Percentiles rank a stretch among this genome's conserved stretches.
phyloP scores from a whole-genome alignment of 2,113 vertebrate species.

The Piaya cayana region DNA sequence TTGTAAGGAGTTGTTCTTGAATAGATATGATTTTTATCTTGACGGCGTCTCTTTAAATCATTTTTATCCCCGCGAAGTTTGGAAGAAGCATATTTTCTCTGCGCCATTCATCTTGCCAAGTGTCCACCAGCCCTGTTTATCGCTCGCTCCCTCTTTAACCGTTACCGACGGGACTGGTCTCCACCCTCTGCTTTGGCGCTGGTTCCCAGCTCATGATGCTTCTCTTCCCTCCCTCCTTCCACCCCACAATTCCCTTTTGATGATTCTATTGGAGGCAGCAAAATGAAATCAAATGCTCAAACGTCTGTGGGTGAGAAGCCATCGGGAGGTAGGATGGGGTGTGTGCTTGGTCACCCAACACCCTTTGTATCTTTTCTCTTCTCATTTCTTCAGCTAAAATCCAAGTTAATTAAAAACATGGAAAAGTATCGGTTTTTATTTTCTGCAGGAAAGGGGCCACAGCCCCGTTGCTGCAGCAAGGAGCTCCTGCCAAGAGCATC shows the following conservation, averaged over 20 bases:
- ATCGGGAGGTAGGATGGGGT: neutral
- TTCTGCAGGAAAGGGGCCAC: neutral
- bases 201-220: neutral
- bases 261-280: neutral
- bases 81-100: conserved; percentile 1
- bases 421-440: neutral
- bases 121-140: neutral
- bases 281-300: neutral
- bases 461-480: neutral
- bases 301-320: neutral
- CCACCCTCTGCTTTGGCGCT: neutral
- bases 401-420: neutral
- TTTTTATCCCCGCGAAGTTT: conserved; percentile 37
- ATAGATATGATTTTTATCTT: conserved; percentile 67
- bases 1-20: conserved; percentile 48
- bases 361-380: neutral
- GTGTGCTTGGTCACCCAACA: neutral
- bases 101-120: neutral
- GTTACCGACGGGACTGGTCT: neutral
- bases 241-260: neutral
- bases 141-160: neutral
- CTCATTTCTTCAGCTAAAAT: neutral
- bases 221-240: neutral
- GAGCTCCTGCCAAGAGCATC: neutral
- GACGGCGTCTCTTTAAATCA: conserved; percentile 49